phyloP scores from a whole-genome alignment of 2,888 invertebrate genomes.

The Hydriomena furcata region DNA sequence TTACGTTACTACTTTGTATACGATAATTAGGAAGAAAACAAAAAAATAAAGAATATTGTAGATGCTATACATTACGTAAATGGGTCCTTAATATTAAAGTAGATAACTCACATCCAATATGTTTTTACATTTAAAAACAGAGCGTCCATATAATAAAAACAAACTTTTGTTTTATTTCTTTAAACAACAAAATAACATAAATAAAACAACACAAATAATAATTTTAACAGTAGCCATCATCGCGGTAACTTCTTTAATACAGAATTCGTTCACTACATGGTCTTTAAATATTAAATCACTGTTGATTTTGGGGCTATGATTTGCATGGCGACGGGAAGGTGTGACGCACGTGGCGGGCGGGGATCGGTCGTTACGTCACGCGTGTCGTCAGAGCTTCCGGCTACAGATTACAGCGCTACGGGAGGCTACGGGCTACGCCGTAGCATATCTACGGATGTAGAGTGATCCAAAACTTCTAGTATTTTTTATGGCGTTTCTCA shows the following conservation, averaged over 20 bases:
- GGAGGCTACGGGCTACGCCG: constrained; percentile 32
- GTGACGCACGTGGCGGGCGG: constrained; percentile 58
- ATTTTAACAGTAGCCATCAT: no score
- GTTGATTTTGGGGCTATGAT: constrained; percentile 69
- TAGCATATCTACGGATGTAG: constrained; percentile 33
- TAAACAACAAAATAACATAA: not conserved
- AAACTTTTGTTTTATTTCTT: no score
- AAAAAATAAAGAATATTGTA: no score
- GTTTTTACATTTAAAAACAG: no score
- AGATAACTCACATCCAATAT: no score
- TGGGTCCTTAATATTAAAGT: no score
- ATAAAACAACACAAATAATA: no score
- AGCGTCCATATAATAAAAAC: no score
- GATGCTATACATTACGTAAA: no score
- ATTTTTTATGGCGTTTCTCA: no score
- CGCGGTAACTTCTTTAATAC: constrained; percentile 15
- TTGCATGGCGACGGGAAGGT: constrained; percentile 51
- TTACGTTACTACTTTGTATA: no score
- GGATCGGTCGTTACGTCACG: constrained; percentile 71
- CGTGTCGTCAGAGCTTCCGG: constrained; percentile 57
- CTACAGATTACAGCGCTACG: constrained; percentile 39
- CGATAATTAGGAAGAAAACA: no score
- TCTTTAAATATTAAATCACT: constrained; percentile 47
- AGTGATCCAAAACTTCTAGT: not conserved
- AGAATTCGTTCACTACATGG: constrained; percentile 5